Conservation (phyloP, 2,888 invertebrate species). For the Choristoneura rosaceana region DNA sequence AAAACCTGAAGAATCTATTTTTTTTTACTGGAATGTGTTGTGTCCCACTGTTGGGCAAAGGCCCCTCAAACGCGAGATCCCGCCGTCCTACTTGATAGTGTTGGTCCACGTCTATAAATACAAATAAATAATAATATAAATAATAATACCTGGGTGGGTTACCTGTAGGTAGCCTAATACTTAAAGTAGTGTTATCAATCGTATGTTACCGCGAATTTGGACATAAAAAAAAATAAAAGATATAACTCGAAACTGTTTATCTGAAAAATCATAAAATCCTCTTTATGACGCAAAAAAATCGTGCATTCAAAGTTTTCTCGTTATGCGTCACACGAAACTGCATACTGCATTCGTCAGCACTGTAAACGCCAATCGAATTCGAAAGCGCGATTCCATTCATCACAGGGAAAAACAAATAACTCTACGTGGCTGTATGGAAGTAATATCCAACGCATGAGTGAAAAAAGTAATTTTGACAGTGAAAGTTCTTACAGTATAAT, state of each 20-base stretch:
- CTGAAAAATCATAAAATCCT: neutral
- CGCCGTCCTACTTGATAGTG: too few relatives aligned
- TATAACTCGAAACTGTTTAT: neutral
- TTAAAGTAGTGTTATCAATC: too few relatives aligned
- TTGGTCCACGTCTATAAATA: too few relatives aligned
- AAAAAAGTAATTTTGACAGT: neutral
- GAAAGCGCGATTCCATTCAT: constrained; percentile 5
- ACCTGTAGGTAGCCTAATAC: too few relatives aligned
- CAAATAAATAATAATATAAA: too few relatives aligned
- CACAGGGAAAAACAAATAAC: constrained; percentile 3
- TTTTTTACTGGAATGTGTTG: too few relatives aligned
- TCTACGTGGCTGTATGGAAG: neutral
- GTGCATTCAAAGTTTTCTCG: constrained; percentile 1
- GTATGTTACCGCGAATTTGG: too few relatives aligned
- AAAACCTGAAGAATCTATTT: too few relatives aligned
- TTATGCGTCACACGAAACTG: constrained; percentile 6
- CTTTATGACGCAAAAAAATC: neutral
- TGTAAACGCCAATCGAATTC: neutral
- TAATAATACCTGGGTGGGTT: too few relatives aligned
- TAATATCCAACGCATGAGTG: neutral
- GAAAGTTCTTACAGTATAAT: neutral
- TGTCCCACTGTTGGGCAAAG: too few relatives aligned
- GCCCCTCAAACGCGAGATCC: too few relatives aligned
- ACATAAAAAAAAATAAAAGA: neutral
- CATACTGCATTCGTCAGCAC: constrained; percentile 15